Conservation (phyloP, 2,888 invertebrate species). For the Chrysina gloriosa region DNA sequence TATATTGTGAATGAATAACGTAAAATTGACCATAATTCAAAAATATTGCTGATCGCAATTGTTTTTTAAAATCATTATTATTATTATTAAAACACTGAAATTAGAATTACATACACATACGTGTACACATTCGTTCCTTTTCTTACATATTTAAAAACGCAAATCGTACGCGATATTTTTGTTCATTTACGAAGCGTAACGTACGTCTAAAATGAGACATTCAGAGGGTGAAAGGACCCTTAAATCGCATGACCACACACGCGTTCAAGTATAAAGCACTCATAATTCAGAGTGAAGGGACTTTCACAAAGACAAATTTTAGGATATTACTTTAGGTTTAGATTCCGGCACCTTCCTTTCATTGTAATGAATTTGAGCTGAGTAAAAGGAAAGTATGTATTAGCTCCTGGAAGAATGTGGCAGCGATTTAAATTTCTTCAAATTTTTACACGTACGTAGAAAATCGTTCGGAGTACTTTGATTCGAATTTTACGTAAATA, state of each 20-base stretch:
- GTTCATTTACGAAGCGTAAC: slow-evolving; percentile 5
- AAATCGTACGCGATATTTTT: not conserved
- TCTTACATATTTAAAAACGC: not conserved
- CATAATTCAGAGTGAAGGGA: slow-evolving; percentile 18
- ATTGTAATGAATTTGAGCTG: slow-evolving; percentile 9
- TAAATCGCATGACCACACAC: slow-evolving; percentile 29
- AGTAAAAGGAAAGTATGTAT: too few species aligned
- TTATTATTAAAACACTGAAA: too few species aligned
- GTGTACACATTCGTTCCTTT: too few species aligned
- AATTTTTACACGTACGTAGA: too few species aligned
- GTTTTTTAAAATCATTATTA: too few species aligned
- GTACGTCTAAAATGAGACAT: slow-evolving; percentile 18
- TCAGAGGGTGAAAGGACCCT: slow-evolving; percentile 25
- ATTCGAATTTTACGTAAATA: too few species aligned
- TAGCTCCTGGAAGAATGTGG: not conserved
- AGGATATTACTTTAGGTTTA: slow-evolving; percentile 6
- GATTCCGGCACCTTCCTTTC: not conserved
- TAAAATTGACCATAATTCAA: too few species aligned
- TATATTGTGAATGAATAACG: too few species aligned
- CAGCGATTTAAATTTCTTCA: too few species aligned
- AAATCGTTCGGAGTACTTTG: too few species aligned
- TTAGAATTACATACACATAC: too few species aligned
- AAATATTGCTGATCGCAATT: too few species aligned
- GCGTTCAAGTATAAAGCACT: slow-evolving; percentile 26
- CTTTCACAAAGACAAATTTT: slow-evolving; percentile 19